Evolutionary conservation across 1,140 invertebrate species (phyloP).

Genomic region (Drosophila tristis): DNA sequence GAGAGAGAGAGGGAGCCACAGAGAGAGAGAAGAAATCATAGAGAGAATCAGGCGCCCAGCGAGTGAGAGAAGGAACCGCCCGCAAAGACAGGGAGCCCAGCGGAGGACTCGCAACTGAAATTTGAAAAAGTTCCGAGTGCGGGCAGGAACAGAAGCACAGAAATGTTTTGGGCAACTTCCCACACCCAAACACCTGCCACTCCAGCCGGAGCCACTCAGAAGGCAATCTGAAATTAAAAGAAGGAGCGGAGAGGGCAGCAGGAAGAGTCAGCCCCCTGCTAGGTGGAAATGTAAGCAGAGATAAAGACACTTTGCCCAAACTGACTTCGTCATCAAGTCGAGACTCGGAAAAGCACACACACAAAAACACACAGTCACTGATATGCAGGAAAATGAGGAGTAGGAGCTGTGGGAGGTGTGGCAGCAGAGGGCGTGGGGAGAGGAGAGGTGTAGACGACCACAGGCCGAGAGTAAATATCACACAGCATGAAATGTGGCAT

Average conservation of each 20-base stretch:
- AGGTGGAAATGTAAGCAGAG: constrained; percentile 44
- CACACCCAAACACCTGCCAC: neutral
- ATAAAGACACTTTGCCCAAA: constrained; percentile 22
- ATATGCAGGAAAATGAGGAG: too few species aligned
- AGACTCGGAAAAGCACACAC: constrained; percentile 2
- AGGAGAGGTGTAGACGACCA: neutral
- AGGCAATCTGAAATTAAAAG: constrained; percentile 38
- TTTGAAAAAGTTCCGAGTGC: constrained; percentile 58
- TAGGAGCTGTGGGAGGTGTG: too few species aligned
- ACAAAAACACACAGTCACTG: too few species aligned
- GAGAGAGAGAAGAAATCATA: too few species aligned
- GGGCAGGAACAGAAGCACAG: constrained; percentile 34
- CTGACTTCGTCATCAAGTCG: constrained; percentile 28
- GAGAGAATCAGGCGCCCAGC: constrained; percentile 10
- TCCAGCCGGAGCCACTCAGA: constrained; percentile 16
- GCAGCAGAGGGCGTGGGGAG: too few species aligned
- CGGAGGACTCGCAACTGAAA: constrained; percentile 23
- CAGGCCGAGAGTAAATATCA: constrained; percentile 30
- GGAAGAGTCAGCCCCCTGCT: neutral
- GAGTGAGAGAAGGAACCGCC: neutral
- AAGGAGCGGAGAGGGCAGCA: neutral
- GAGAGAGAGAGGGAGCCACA: too few species aligned
- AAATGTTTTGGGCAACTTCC: constrained; percentile 69
- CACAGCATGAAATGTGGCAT: constrained; percentile 19
- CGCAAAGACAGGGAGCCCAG: neutral